Evolutionary conservation across 92 coral and sea anemone genomes (phyloP), one percentile per base, ranked within the genome.

Genomic region (Porites rus): DNA sequence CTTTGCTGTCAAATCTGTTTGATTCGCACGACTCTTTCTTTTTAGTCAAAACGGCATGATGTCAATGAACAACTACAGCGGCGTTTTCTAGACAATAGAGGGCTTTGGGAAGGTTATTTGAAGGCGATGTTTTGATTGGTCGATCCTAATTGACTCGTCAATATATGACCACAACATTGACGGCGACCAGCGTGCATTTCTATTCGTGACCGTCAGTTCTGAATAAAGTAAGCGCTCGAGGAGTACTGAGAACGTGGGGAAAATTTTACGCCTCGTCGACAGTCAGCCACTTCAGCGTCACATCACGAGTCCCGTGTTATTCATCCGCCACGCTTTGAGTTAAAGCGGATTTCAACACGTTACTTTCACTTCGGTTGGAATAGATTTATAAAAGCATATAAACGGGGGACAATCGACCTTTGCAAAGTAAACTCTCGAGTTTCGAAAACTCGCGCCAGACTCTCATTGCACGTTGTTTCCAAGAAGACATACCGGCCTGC

Each of bases 101-200:
- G 61, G 17, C 54, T 51, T 73, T 82, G 38, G 62, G 86, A 58
- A 58, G 79, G 72, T 62, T 83, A 70, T 53, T 18, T 66, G 83
- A 84, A 79, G 52, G 74, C 65, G 56, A 43, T 43, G 70, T 51
- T 72, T 73, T 82, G 81, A 92, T 92, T 92, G 94, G 94, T 51
- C 75, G 22, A 69, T 66, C 69, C 28, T 90, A 90, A 90, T 80
- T 90, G 90, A 90, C 81, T 79, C 74, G 78, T 70, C 60, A 83
- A 74, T 69, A 81, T 53, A 69, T 58, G 59, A 72, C 51, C 72
- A 72, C 87, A 83, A 72, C 87, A 83, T 62, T 43, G 54, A 46
- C 86, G 8, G 9, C 20, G 77, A 59, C 22, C 72, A 72, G 79
- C 87, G 87, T 46, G 79, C 72, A 56, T 79, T 59, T 76, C 52